phyloP scores from a whole-genome alignment of 1,140 invertebrate genomes.

The Drosophila nannoptera region DNA sequence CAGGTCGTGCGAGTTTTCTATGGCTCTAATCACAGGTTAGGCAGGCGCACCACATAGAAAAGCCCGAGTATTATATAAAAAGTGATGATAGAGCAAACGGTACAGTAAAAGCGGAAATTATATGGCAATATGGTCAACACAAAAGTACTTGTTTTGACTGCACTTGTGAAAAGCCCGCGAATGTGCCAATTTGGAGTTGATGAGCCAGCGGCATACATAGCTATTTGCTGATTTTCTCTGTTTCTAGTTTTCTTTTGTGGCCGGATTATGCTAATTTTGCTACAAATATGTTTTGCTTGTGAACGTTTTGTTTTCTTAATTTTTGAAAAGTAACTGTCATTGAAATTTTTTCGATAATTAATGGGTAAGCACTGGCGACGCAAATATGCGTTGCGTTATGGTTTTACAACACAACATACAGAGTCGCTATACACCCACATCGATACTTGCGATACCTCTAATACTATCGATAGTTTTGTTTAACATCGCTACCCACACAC shows the following conservation, averaged over 20 bases:
- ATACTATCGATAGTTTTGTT: constrained; percentile 24
- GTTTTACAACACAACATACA: constrained; percentile 19
- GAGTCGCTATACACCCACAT: constrained; percentile 1
- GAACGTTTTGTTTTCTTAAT: constrained; percentile 1
- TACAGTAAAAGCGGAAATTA: constrained; percentile 56
- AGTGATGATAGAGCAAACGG: constrained; percentile 20
- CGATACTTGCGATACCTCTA: constrained; percentile 21
- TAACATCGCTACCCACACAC: constrained; percentile 39
- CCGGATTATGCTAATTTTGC: constrained; percentile 16
- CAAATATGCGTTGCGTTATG: neutral
- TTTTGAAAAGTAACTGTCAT: constrained; percentile 26
- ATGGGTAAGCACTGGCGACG: constrained; percentile 1
- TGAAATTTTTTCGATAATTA: neutral
- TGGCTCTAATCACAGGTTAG: constrained; percentile 53
- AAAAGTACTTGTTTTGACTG: constrained; percentile 48
- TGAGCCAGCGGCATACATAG: constrained; percentile 9
- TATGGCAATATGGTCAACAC: constrained; percentile 39
- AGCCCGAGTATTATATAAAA: constrained; percentile 70
- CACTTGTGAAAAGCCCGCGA: constrained; percentile 30
- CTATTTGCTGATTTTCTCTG: constrained; percentile 32
- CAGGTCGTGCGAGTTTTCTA: constrained; percentile 61
- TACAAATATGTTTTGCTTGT: constrained; percentile 7
- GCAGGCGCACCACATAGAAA: constrained; percentile 14
- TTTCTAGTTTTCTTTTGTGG: constrained; percentile 13
- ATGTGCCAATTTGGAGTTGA: constrained; percentile 26